Percentiles rank a stretch among this genome's conserved stretches.
phyloP scores from a whole-genome alignment of 2,113 vertebrate species.

The Entomyzon cyanotis region DNA sequence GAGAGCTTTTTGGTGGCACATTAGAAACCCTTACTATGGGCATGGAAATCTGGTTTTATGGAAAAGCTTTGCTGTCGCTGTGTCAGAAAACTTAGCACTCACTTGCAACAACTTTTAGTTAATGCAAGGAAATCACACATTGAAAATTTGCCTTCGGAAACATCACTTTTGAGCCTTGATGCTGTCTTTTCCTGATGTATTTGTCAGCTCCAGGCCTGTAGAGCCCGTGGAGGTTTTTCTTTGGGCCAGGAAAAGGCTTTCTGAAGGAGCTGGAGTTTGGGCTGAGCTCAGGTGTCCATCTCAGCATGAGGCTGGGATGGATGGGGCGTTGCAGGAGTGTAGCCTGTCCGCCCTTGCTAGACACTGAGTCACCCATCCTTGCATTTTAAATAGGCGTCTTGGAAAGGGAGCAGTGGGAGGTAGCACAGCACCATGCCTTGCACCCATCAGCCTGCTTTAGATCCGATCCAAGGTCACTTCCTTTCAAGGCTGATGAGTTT shows the following conservation, averaged over 20 bases:
- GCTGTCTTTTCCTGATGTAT: neutral
- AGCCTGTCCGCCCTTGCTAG: neutral
- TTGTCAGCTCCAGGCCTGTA: neutral
- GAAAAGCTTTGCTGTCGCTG: accelerated
- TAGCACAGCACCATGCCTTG: neutral
- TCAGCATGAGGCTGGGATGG: neutral
- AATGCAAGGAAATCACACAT: neutral
- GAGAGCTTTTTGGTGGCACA: accelerated
- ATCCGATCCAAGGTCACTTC: neutral
- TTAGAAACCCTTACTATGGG: neutral
- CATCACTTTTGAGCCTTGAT: neutral
- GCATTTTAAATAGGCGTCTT: neutral
- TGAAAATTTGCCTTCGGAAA: neutral
- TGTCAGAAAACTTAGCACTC: neutral
- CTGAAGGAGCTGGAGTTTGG: neutral
- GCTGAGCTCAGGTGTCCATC: neutral
- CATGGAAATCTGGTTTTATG: accelerated
- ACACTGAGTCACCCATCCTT: neutral
- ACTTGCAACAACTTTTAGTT: neutral
- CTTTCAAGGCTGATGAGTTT: neutral
- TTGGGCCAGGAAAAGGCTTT: neutral
- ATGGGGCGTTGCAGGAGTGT: neutral
- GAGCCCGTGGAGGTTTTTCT: neutral
- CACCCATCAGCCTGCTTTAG: neutral
- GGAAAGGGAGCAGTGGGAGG: neutral